These are phyloP conservation scores for Phenganax subtilis DNA, from an alignment of 92 coral and sea anemone genomes.

Conservation along the genomic window DNA sequence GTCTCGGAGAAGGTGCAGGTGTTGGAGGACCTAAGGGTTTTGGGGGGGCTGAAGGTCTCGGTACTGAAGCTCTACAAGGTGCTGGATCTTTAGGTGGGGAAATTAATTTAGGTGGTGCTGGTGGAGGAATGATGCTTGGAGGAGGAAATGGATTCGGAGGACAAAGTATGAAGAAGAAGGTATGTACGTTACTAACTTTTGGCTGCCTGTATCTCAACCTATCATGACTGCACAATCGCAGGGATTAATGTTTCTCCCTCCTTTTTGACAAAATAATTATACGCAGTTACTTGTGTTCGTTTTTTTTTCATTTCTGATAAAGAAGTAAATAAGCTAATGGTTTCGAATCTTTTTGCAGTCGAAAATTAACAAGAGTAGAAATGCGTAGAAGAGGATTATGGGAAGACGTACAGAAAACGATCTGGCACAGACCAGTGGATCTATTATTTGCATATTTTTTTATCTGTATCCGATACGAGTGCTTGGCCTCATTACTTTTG, in stretches of 20 bases:
- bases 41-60: neutral
- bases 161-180: slow-evolving; percentile 33
- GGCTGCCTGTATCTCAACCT: too few relatives aligned
- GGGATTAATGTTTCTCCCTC: neutral
- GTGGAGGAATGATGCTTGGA: slow-evolving; percentile 29
- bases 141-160: slow-evolving; percentile 15
- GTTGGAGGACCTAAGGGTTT: neutral
- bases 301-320: too few relatives aligned
- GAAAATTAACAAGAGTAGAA: slow-evolving; percentile 5
- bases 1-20: neutral
- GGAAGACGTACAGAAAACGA: neutral
- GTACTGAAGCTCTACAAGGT: neutral
- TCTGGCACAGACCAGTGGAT: neutral
- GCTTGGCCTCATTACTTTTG: too few relatives aligned
- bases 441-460: too few relatives aligned
- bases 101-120: slow-evolving; percentile 2
- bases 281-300: too few relatives aligned
- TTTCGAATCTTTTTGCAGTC: neutral
- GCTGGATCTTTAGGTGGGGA: neutral
- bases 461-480: too few relatives aligned
- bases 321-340: too few relatives aligned
- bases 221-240: neutral
- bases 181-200: neutral
- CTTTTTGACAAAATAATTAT: too few relatives aligned
- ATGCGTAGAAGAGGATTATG: neutral